A percentile compares a stretch with the other conserved stretches of the same genome.
Conservation (phyloP, 1,140 invertebrate species). For the Eciton burchellii region DNA sequence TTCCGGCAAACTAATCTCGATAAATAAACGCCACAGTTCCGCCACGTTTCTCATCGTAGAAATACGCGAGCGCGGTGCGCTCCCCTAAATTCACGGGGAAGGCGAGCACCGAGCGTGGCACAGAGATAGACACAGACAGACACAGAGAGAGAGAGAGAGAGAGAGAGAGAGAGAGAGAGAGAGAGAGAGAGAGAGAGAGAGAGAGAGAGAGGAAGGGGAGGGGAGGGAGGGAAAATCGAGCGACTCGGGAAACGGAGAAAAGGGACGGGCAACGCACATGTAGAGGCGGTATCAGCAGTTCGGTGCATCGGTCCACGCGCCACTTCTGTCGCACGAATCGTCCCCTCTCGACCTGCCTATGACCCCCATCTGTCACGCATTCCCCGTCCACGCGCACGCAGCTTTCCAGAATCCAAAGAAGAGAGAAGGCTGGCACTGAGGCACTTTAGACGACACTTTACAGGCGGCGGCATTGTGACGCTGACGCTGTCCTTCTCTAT, state of each 20-base stretch:
- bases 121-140: no score
- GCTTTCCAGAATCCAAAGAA: conserved; percentile 13
- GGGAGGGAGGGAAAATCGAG: not conserved
- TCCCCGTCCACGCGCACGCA: not conserved
- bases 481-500: not conserved
- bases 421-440: not conserved
- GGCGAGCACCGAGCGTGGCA: not conserved
- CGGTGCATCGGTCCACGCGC: conserved; percentile 57
- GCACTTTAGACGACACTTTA: conserved; percentile 1
- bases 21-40: not conserved
- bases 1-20: conserved; percentile 24
- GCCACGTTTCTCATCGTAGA: not conserved
- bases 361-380: not conserved
- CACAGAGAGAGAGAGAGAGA: no score
- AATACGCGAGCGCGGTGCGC: conserved; percentile 9
- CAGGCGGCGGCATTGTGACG: not conserved
- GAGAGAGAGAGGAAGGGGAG: not conserved
- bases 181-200: not conserved
- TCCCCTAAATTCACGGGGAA: conserved; percentile 8
- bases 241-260: not conserved
- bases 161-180: not conserved
- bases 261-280: not conserved
- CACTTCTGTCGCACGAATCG: conserved; percentile 68
- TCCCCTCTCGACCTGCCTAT: conserved; percentile 47
- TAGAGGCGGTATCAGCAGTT: conserved; percentile 31